Conservation (phyloP, 2,113 vertebrate species). For the Ctenomys sociabilis region DNA sequence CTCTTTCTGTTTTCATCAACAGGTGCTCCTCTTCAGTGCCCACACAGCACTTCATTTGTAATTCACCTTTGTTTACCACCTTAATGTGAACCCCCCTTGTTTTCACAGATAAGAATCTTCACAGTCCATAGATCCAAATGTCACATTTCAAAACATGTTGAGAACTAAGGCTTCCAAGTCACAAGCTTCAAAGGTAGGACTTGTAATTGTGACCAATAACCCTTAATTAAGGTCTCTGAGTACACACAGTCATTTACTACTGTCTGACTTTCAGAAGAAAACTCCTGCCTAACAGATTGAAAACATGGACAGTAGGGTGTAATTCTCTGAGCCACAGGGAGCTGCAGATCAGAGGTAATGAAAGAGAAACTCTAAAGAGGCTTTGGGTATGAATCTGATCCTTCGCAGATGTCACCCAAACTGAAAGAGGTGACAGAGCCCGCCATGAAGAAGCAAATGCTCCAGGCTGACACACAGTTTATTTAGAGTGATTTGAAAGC, state of each 20-base stretch:
- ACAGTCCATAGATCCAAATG: conserved; percentile 9
- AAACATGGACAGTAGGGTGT: conserved; percentile 5
- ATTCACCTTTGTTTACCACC: not conserved
- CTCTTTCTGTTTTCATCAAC: not conserved
- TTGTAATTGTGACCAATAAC: conserved; percentile 39
- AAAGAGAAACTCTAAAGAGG: not conserved
- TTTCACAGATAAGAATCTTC: not conserved
- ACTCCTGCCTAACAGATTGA: not conserved
- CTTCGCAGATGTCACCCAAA: conserved; percentile 10
- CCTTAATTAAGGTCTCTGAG: conserved; percentile 59
- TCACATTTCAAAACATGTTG: conserved; percentile 53
- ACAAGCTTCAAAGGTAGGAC: conserved; percentile 47
- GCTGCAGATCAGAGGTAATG: conserved; percentile 35
- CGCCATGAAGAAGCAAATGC: conserved; percentile 14
- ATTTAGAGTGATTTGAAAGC: not conserved
- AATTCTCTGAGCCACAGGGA: conserved; percentile 38
- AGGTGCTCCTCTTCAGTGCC: not conserved
- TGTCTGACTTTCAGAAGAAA: conserved; percentile 24
- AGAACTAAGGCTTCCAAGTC: conserved; percentile 12
- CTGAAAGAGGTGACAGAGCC: not conserved
- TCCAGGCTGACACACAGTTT: not conserved
- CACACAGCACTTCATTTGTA: not conserved
- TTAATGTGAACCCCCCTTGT: not conserved
- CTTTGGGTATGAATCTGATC: conserved; percentile 1
- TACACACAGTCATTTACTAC: not conserved